phyloP scores from a whole-genome alignment of 2,888 invertebrate species.

The Ypsolopha sequella region DNA sequence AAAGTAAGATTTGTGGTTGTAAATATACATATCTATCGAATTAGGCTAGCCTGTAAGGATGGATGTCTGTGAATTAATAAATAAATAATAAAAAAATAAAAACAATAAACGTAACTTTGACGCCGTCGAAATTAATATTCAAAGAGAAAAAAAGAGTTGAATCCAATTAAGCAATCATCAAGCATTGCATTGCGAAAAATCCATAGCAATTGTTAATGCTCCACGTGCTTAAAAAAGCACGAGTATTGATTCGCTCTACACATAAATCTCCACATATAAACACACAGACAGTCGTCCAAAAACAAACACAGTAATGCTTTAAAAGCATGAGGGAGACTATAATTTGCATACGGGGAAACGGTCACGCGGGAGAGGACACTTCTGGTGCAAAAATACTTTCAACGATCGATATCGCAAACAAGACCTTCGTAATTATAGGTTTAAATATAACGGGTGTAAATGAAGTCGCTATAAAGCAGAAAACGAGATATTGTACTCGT shows the following conservation, averaged over 20 bases:
- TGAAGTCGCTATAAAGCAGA: not conserved
- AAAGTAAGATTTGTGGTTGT: no score
- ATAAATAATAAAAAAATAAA: no score
- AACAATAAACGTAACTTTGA: no score
- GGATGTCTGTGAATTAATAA: no score
- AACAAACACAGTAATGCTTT: conserved; percentile 48
- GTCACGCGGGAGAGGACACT: conserved; percentile 28
- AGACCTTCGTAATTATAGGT: not conserved
- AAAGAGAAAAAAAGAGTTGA: no score
- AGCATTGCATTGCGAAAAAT: no score
- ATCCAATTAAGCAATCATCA: no score
- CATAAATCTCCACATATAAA: conserved; percentile 5
- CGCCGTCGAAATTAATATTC: no score
- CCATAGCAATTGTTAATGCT: no score
- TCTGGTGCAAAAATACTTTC: conserved; percentile 16
- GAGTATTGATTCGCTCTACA: conserved; percentile 1
- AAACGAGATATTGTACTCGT: no score
- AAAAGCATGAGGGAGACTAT: conserved; percentile 49
- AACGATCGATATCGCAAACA: conserved; percentile 19
- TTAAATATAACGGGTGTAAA: not conserved
- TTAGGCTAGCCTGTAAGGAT: no score
- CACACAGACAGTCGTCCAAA: conserved; percentile 38
- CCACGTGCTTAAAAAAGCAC: not conserved
- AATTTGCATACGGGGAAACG: conserved; percentile 62
- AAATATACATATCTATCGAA: no score